phyloP scores from a whole-genome alignment of 2,797 vertebrate species.

The Psittacula echo region DNA sequence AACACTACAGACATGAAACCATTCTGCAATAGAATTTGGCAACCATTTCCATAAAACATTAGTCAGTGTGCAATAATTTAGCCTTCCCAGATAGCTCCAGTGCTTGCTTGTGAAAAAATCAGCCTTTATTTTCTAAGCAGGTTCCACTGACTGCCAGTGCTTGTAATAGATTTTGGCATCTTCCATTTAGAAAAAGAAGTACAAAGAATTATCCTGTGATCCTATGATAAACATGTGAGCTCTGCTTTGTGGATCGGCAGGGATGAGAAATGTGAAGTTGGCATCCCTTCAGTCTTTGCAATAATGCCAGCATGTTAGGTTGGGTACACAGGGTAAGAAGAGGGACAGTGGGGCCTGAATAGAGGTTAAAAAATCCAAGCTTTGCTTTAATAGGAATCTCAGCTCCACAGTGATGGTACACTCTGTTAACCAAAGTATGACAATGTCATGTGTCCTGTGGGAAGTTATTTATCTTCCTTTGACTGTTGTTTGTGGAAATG shows the following conservation, averaged over 20 bases:
- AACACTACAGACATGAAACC: background rate
- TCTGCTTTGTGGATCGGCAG: constrained; percentile 45
- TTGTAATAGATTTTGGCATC: constrained; percentile 57
- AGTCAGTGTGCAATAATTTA: background rate
- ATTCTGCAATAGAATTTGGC: background rate
- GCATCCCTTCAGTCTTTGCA: constrained; percentile 29
- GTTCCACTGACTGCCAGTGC: background rate
- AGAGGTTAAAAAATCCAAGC: background rate
- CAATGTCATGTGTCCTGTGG: background rate
- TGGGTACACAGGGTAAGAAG: constrained; percentile 28
- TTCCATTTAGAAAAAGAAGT: constrained; percentile 55
- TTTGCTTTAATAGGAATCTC: constrained; percentile 30
- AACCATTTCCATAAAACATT: background rate
- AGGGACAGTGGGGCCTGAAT: background rate
- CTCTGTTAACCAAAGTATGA: background rate
- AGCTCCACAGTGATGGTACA: background rate
- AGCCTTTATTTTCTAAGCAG: constrained; percentile 2
- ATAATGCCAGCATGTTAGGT: background rate
- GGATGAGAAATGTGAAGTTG: constrained; percentile 64
- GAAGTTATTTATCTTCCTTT: constrained; percentile 48
- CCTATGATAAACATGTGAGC: constrained; percentile 51
- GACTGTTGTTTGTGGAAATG: constrained; percentile 36
- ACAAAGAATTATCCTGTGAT: constrained; percentile 61
- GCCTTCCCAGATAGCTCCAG: background rate
- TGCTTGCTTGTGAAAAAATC: constrained; percentile 28